Percentiles rank a stretch among this genome's conserved stretches.
Evolutionary conservation across 2,888 invertebrate species (phyloP).

Genomic region (Teinopalpus imperialis): DNA sequence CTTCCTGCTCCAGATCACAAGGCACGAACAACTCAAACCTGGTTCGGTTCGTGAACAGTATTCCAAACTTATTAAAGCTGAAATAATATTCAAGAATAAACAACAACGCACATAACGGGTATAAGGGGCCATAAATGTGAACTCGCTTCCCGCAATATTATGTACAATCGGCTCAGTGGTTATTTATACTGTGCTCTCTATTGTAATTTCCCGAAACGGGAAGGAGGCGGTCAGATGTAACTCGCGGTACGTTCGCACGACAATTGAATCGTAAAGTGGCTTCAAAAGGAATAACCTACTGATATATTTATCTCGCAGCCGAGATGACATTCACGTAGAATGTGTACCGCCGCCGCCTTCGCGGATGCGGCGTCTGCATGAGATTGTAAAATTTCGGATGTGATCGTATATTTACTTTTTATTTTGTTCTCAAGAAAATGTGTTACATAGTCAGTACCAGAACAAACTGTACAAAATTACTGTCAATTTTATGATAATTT

Average conservation of each 20-base stretch:
- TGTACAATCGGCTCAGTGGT: constrained; percentile 28
- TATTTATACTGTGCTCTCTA: constrained; percentile 44
- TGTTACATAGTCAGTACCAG: too few species aligned
- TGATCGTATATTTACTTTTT: constrained; percentile 4
- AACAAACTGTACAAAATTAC: too few species aligned
- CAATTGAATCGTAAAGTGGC: constrained; percentile 45
- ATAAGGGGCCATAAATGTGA: too few species aligned
- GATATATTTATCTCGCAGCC: constrained; percentile 17
- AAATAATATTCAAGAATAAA: too few species aligned
- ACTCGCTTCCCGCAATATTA: constrained; percentile 23
- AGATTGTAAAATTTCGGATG: constrained; percentile 15
- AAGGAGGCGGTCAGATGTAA: constrained; percentile 50
- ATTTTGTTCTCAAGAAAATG: too few species aligned
- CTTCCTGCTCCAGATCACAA: too few species aligned
- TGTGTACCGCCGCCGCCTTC: not conserved
- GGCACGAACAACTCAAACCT: too few species aligned
- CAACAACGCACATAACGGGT: too few species aligned
- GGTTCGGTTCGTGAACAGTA: too few species aligned
- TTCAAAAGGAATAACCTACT: constrained; percentile 25
- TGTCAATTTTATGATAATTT: too few species aligned
- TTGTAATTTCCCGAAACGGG: constrained; percentile 47
- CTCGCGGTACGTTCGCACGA: constrained; percentile 45
- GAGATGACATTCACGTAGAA: constrained; percentile 13
- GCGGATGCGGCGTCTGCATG: constrained; percentile 8
- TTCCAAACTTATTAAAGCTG: too few species aligned